A percentile compares a stretch with the other conserved stretches of the same genome.
Evolutionary conservation across 1,140 invertebrate species (phyloP).

Genomic region (Tribolium castaneum): DNA sequence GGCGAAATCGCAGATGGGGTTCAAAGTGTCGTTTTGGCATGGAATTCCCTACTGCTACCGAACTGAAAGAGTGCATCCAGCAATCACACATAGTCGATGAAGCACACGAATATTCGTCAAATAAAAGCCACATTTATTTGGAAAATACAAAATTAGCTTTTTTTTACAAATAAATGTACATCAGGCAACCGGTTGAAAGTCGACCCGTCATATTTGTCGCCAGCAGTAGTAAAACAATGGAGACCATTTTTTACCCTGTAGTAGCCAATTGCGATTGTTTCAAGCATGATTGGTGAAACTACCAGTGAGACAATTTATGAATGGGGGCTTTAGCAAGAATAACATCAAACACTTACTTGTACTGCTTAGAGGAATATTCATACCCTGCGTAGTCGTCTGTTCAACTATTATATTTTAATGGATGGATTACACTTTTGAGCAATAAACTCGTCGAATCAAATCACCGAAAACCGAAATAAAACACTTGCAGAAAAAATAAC

Average conservation of each 20-base stretch:
- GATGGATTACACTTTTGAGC: slow-evolving; percentile 64
- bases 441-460: slow-evolving; percentile 54
- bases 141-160: slow-evolving; percentile 50
- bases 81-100: slow-evolving; percentile 42
- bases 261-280: slow-evolving; percentile 5
- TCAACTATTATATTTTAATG: slow-evolving; percentile 55
- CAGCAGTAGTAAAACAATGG: slow-evolving; percentile 12
- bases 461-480: slow-evolving; percentile 19
- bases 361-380: slow-evolving; percentile 61
- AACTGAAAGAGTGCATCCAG: slow-evolving; percentile 17
- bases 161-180: slow-evolving; percentile 34
- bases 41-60: background rate
- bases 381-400: slow-evolving; percentile 59
- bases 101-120: slow-evolving; percentile 48
- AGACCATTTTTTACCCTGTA: slow-evolving; percentile 11
- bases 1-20: too few relatives aligned
- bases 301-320: slow-evolving; percentile 30
- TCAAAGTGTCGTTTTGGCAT: too few relatives aligned
- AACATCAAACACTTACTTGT: slow-evolving; percentile 57
- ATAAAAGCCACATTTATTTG: slow-evolving; percentile 46
- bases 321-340: slow-evolving; percentile 18
- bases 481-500: background rate
- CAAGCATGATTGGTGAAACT: background rate
- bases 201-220: slow-evolving; percentile 39
- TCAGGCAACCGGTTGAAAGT: slow-evolving; percentile 45